phyloP scores from a whole-genome alignment of 1,140 invertebrate genomes.

The Zaprionus vittiger region DNA sequence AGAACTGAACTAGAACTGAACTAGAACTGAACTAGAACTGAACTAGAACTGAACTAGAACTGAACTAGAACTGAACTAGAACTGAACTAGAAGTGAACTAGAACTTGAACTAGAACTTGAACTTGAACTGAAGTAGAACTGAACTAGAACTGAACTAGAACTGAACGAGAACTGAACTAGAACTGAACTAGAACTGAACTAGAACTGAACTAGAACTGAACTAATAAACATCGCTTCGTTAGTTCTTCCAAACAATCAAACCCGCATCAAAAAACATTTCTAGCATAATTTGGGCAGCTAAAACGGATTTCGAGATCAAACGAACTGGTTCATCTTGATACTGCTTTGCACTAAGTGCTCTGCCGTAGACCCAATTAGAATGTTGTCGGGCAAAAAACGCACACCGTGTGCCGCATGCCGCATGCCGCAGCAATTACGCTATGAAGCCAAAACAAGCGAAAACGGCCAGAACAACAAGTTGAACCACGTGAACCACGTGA shows the following conservation, averaged over 20 bases:
- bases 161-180: no score
- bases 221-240: background rate
- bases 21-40: no score
- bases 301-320: background rate
- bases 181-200: no score
- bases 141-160: no score
- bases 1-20: no score
- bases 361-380: constrained; percentile 27
- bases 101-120: no score
- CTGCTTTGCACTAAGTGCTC: background rate
- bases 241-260: background rate
- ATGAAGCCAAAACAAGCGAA: constrained; percentile 26
- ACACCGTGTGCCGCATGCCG: background rate
- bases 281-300: background rate
- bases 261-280: background rate
- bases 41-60: no score
- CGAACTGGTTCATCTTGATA: constrained; percentile 10
- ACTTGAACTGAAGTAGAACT: no score
- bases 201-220: no score
- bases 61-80: no score
- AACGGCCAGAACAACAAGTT: constrained; percentile 47
- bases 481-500: constrained; percentile 47
- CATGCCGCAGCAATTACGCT: constrained; percentile 54
- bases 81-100: no score
- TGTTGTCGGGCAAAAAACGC: constrained; percentile 16